Evolutionary conservation across 2,888 invertebrate genomes (phyloP), one percentile per base, ranked within the genome.

Genomic region (Watsonalla cultraria): DNA sequence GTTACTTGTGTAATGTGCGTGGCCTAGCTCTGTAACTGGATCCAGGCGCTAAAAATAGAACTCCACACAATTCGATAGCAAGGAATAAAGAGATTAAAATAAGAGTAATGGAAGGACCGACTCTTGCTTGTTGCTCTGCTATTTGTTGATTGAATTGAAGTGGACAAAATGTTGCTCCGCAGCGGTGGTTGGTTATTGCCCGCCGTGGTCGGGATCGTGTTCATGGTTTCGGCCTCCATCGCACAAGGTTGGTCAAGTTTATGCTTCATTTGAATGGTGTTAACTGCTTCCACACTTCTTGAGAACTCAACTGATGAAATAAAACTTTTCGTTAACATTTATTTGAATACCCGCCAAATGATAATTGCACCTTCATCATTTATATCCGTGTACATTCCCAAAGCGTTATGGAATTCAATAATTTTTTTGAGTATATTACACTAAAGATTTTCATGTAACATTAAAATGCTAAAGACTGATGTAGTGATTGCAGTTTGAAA

Each of bases 1-100:
- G 58, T 64, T 65, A 70, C 65, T 56, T 65, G 70, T 78, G 80
- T 76, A 82, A 81, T 86, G 82, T 78, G 73, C 67, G 66, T 65
- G 71, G 64, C 69, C 62, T 68, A 67, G 65, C 62, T 68, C 58
- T 64, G 62, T 61, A 68, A 69, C 68, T 64, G 64, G 69, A 72
- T 64, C 59, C 59, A 60, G 65, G 66, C 56, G 69, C 58, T 71
- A 74, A 66, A 76, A 82, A 80, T 80, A 84, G 80, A 76, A 70
- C 59, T 60, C 55, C 68, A 56, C 62, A 67, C 66, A 70, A 70
- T 69, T 66, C 57, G 49, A 62, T 72, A 66, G 62, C 54, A 74
- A 74, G 72, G 65, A 74, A 74, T 71, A 72, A 65, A 61, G 58
- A 61, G 24, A 24, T 24, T 2, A 24, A 24, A 24, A 2, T 24